Evolutionary conservation across 2,888 invertebrate species (phyloP).

Genomic region (Oligia strigilis): DNA sequence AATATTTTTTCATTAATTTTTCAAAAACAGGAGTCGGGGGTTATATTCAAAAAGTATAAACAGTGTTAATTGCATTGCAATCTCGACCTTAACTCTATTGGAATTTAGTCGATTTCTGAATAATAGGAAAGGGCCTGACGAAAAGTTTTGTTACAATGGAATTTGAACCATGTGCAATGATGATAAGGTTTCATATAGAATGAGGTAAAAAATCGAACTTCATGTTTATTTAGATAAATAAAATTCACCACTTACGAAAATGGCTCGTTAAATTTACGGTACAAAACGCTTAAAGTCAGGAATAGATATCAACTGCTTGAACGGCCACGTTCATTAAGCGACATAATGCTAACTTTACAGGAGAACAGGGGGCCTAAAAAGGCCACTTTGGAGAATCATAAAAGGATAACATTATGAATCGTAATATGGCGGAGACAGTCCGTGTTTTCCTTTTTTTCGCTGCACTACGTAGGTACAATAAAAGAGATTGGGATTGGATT

Average conservation of each 20-base stretch:
- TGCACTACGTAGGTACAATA: too few species aligned
- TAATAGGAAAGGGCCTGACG: background rate
- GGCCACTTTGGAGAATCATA: too few species aligned
- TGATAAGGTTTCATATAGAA: background rate
- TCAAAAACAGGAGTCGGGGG: background rate
- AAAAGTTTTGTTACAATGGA: background rate
- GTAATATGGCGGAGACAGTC: too few species aligned
- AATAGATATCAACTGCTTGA: background rate
- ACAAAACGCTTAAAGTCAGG: background rate
- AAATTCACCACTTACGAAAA: background rate
- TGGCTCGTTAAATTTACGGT: background rate
- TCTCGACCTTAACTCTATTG: background rate
- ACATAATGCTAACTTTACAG: background rate
- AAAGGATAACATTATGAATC: too few species aligned
- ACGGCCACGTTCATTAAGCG: background rate
- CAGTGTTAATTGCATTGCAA: background rate
- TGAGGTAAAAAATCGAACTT: background rate
- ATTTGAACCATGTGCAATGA: background rate
- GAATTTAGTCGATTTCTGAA: background rate
- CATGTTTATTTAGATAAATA: background rate
- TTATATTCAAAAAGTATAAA: background rate
- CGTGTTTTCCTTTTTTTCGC: too few species aligned
- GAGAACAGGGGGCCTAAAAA: too few species aligned
- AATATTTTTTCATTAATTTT: slow-evolving; percentile 35
- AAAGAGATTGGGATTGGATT: too few species aligned